A percentile compares a stretch with the other conserved stretches of the same genome.
Evolutionary conservation across 2,888 invertebrate genomes (phyloP).

Genomic region (Eristalis intricaria): DNA sequence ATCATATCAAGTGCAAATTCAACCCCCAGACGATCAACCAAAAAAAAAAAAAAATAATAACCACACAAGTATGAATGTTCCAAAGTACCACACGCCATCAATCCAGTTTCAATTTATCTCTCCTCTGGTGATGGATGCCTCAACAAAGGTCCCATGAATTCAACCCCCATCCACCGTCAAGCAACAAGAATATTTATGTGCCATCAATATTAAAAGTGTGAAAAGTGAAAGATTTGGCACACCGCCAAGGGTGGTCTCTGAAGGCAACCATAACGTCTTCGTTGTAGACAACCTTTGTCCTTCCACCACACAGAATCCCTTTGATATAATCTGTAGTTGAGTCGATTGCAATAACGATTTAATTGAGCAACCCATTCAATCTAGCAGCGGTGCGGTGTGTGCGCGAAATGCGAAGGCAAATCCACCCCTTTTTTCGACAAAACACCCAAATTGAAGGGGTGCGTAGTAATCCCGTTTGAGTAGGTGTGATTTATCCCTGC

Average conservation of each 20-base stretch:
- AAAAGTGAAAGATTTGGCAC: slow-evolving; percentile 51
- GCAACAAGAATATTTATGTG: slow-evolving; percentile 31
- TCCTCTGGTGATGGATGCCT: slow-evolving; percentile 24
- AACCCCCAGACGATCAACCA: background rate
- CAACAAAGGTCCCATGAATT: slow-evolving; percentile 43
- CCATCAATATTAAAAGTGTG: slow-evolving; percentile 37
- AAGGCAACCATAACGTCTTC: slow-evolving; percentile 34
- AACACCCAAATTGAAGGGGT: slow-evolving; percentile 43
- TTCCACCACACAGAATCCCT: background rate
- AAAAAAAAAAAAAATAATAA: slow-evolving; percentile 16
- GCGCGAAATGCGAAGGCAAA: slow-evolving; percentile 2
- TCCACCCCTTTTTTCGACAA: slow-evolving; percentile 27
- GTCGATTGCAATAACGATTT: slow-evolving; percentile 36
- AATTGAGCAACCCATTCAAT: slow-evolving; percentile 65
- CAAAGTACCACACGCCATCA: background rate
- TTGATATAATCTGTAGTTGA: background rate
- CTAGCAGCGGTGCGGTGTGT: slow-evolving; percentile 6
- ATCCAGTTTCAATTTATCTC: slow-evolving; percentile 48
- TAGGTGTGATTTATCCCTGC: slow-evolving; percentile 68
- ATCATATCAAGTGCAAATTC: background rate
- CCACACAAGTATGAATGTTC: background rate
- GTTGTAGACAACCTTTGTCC: background rate
- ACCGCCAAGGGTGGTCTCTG: slow-evolving; percentile 42
- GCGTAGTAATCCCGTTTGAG: slow-evolving; percentile 67
- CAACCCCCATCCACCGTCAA: slow-evolving; percentile 1